A percentile compares a stretch with the other conserved stretches of the same genome.
These are phyloP conservation scores for Microtus pennsylvanicus DNA, from an alignment of 2,113 vertebrate genomes.

Conservation along the genomic window DNA sequence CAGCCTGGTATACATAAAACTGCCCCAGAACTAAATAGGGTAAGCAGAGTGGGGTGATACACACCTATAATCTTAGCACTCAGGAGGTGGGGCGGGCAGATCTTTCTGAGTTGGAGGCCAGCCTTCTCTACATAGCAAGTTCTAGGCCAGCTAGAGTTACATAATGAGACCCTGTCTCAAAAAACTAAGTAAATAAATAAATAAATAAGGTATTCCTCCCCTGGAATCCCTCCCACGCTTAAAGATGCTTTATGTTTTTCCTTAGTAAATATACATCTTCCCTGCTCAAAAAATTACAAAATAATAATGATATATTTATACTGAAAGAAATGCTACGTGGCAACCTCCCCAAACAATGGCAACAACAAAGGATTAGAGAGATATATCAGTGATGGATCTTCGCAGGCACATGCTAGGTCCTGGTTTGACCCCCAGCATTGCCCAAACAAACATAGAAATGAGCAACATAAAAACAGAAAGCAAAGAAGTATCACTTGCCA, in stretches of 20 bases:
- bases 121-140: not conserved
- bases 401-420: not conserved
- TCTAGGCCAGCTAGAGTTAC: not conserved
- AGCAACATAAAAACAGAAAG: not conserved
- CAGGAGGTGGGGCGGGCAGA: too few relatives aligned
- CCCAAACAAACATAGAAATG: not conserved
- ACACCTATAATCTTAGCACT: not conserved
- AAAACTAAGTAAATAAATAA: not conserved
- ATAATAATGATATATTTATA: not conserved
- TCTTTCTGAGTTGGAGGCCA: not conserved
- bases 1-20: not conserved
- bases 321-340: slow-evolving; percentile 35
- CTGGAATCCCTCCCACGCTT: not conserved
- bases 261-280: not conserved
- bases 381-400: not conserved
- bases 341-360: not conserved
- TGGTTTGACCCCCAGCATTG: not conserved
- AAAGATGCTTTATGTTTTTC: not conserved
- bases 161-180: not conserved
- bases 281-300: not conserved
- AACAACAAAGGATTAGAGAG: not conserved
- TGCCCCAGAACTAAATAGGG: not conserved
- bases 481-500: not conserved
- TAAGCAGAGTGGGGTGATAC: not conserved
- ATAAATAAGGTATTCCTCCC: not conserved